Percentiles rank a stretch among this genome's conserved stretches.
Conservation (phyloP, 2,888 invertebrate species). For the Dryadula phaetusa region DNA sequence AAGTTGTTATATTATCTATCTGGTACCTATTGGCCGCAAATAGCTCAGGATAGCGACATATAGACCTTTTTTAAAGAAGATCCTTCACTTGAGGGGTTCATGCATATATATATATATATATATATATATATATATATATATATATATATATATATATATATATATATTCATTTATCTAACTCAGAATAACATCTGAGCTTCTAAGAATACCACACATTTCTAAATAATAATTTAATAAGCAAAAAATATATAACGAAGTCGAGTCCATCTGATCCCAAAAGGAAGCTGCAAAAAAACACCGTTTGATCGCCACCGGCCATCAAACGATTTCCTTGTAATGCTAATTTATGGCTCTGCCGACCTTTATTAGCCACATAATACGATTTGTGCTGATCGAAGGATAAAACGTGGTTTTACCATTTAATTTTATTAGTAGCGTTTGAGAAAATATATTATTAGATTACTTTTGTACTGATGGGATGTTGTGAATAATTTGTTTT, state of each 20-base stretch:
- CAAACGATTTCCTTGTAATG: slow-evolving; percentile 22
- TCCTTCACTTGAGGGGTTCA: too few species aligned
- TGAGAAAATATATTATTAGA: background rate
- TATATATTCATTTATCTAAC: too few species aligned
- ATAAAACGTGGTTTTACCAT: background rate
- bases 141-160: too few species aligned
- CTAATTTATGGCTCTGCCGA: slow-evolving; percentile 17
- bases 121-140: too few species aligned
- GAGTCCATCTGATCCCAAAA: slow-evolving; percentile 16
- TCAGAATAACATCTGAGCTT: too few species aligned
- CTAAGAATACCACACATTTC: too few species aligned
- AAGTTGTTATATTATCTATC: too few species aligned
- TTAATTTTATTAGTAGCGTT: slow-evolving; percentile 15
- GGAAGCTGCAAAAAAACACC: slow-evolving; percentile 32
- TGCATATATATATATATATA: too few species aligned
- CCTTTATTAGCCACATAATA: slow-evolving; percentile 21
- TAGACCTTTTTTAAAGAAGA: too few species aligned
- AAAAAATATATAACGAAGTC: background rate
- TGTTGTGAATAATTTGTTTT: too few species aligned
- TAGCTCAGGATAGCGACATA: too few species aligned
- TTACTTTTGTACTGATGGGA: background rate
- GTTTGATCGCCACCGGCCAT: slow-evolving; percentile 33
- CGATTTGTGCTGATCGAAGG: slow-evolving; percentile 24
- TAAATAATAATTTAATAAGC: background rate
- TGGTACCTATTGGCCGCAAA: too few species aligned